Evolutionary conservation across 2,797 vertebrate genomes (phyloP).

Genomic region (Rousettus madagascariensis): DNA sequence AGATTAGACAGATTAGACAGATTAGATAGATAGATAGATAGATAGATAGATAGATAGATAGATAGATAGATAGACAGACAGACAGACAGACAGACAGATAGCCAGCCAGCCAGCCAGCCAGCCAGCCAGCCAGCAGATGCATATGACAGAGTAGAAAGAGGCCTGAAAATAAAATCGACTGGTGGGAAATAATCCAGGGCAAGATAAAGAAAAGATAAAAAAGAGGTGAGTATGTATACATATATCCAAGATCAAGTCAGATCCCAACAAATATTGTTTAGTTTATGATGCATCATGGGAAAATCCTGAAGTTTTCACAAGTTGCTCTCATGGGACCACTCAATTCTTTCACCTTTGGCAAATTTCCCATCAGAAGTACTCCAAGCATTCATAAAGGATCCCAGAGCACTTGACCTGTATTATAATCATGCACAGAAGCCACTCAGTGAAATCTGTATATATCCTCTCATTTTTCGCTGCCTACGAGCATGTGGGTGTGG

Average conservation of each 20-base stretch:
- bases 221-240: neutral
- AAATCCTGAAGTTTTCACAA: neutral
- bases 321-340: neutral
- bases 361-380: slow-evolving; percentile 1
- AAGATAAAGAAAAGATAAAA: neutral
- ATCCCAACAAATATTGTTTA: neutral
- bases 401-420: neutral
- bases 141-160: neutral
- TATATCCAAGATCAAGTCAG: neutral
- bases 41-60: no score
- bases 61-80: no score
- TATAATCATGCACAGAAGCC: neutral
- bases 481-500: neutral
- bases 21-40: no score
- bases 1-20: no score
- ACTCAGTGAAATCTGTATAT: neutral
- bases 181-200: neutral
- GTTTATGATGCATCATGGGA: neutral
- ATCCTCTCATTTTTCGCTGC: neutral
- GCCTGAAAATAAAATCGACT: neutral
- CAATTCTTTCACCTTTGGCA: neutral
- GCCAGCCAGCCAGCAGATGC: neutral
- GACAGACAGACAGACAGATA: no score
- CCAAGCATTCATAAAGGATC: neutral
- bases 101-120: no score